Percentiles rank a stretch among this genome's conserved stretches.
phyloP scores from a whole-genome alignment of 2,888 invertebrate genomes.

The Trichopoda pennipes region DNA sequence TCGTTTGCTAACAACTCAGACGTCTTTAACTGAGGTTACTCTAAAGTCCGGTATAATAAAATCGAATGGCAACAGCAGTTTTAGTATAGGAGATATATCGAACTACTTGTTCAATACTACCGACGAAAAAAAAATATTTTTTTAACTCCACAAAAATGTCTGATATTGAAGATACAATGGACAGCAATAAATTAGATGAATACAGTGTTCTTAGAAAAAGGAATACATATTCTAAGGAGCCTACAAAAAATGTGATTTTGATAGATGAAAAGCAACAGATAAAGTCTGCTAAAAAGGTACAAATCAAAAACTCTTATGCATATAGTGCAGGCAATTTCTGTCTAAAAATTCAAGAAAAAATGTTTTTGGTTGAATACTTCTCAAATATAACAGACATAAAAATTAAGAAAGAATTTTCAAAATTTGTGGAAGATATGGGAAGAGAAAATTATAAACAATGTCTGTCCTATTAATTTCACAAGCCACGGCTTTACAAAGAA shows the following conservation, averaged over 20 bases:
- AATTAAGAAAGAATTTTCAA: conserved; percentile 1
- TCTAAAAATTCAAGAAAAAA: neutral
- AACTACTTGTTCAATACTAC: too few species aligned
- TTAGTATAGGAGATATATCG: too few species aligned
- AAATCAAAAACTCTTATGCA: too few species aligned
- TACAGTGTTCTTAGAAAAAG: neutral
- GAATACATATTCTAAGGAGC: neutral
- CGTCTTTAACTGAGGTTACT: too few species aligned
- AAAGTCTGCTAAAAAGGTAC: too few species aligned
- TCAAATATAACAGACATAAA: neutral
- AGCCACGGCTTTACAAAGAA: neutral
- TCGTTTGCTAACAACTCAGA: too few species aligned
- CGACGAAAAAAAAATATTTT: too few species aligned
- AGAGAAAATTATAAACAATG: conserved; percentile 24
- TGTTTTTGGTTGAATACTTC: conserved; percentile 1
- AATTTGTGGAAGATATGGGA: conserved; percentile 11
- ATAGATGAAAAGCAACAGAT: too few species aligned
- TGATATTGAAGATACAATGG: neutral
- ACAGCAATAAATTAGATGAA: neutral
- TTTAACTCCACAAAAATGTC: neutral
- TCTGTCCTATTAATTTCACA: conserved; percentile 8
- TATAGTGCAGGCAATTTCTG: too few species aligned
- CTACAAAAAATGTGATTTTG: neutral
- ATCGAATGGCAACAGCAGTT: too few species aligned
- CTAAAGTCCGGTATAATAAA: too few species aligned